Evolutionary conservation across 2,797 vertebrate genomes (phyloP).

Genomic region (Acrossocheilus fasciatus): DNA sequence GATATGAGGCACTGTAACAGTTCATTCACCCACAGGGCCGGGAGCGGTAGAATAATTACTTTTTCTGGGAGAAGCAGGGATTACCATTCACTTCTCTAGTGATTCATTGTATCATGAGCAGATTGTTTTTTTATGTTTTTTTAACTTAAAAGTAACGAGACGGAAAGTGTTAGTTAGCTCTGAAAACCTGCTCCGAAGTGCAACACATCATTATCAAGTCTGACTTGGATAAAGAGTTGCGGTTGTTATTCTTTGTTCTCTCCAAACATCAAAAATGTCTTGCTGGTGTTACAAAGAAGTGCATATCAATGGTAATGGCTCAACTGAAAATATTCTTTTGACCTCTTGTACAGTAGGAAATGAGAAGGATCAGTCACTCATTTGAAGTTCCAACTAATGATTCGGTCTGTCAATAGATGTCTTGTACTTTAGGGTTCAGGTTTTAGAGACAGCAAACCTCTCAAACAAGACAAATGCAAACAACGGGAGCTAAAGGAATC

Average conservation of each 20-base stretch:
- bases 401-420: slow-evolving; percentile 18
- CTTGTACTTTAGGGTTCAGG: slow-evolving; percentile 5
- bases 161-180: slow-evolving; percentile 29
- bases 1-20: slow-evolving; percentile 57
- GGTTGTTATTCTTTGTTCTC: background rate
- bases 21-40: slow-evolving; percentile 50
- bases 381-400: background rate
- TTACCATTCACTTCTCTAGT: slow-evolving; percentile 31
- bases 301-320: background rate
- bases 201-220: slow-evolving; percentile 19
- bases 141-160: background rate
- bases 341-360: background rate
- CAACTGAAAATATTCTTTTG: background rate
- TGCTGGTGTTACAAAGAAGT: background rate
- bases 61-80: slow-evolving; percentile 39
- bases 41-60: slow-evolving; percentile 53
- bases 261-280: background rate
- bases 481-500: slow-evolving; percentile 68
- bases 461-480: slow-evolving; percentile 63
- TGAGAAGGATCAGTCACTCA: slow-evolving; percentile 13
- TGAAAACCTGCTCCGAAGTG: slow-evolving; percentile 20
- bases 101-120: slow-evolving; percentile 32
- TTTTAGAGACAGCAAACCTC: slow-evolving; percentile 59
- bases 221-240: background rate
- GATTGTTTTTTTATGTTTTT: background rate